Percentiles rank a stretch among this genome's conserved stretches.
These are phyloP conservation scores for Nerophis lumbriciformis DNA, from an alignment of 2,113 vertebrate genomes.

Conservation along the genomic window DNA sequence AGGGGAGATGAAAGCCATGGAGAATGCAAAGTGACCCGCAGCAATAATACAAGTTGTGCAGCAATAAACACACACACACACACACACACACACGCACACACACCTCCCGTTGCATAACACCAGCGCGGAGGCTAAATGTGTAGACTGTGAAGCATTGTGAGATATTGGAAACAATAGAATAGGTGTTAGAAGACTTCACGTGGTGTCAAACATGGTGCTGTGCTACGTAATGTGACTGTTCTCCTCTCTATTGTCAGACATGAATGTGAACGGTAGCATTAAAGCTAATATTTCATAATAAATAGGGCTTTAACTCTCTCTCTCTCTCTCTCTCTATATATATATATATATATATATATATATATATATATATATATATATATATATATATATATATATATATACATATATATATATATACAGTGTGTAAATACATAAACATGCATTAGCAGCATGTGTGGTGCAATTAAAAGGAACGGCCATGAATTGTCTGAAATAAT, in stretches of 20 bases:
- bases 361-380: no score
- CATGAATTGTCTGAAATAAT: not conserved
- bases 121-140: conserved; percentile 5
- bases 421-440: no score
- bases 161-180: conserved; percentile 16
- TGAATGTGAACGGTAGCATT: no score
- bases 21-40: conserved; percentile 10
- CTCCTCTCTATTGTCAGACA: not conserved
- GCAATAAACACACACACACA: conserved; percentile 3
- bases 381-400: no score
- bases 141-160: conserved; percentile 20
- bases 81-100: conserved; percentile 4
- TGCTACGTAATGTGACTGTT: not conserved
- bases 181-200: not conserved
- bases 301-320: no score
- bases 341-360: no score
- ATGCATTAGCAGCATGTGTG: no score
- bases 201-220: not conserved
- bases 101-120: not conserved
- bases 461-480: no score
- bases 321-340: no score
- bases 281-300: no score
- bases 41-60: conserved; percentile 4
- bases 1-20: conserved; percentile 12
- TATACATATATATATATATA: no score